Percentiles rank a stretch among this genome's conserved stretches.
phyloP scores from a whole-genome alignment of 2,888 invertebrate species.

The Sesia bembeciformis region DNA sequence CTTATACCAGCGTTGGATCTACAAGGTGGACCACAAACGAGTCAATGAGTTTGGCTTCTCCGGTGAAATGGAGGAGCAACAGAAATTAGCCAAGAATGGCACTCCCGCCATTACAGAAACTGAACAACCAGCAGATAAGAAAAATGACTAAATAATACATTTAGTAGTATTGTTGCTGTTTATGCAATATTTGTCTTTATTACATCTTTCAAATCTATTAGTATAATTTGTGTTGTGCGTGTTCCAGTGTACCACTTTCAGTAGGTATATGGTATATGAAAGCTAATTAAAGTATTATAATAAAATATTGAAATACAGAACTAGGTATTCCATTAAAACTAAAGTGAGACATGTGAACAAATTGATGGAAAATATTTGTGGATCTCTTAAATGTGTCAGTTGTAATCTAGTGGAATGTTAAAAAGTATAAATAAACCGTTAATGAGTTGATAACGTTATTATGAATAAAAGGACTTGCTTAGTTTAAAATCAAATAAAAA shows the following conservation, averaged over 20 bases:
- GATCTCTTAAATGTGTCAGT: no score
- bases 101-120: slow-evolving; percentile 45
- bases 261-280: neutral
- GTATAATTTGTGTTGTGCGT: neutral
- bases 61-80: slow-evolving; percentile 87
- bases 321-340: no score
- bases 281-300: neutral
- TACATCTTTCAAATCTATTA: neutral
- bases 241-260: neutral
- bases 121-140: slow-evolving; percentile 46
- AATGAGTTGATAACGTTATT: no score
- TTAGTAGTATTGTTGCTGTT: neutral
- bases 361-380: no score
- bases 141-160: slow-evolving; percentile 47
- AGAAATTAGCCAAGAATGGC: slow-evolving; percentile 42
- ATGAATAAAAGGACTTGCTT: no score
- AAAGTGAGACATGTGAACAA: no score
- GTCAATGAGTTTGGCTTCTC: slow-evolving; percentile 99
- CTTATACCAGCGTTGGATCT: slow-evolving; percentile 98
- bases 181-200: neutral
- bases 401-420: no score
- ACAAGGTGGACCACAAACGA: slow-evolving; percentile 95
- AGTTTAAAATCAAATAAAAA: no score
- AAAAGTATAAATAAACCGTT: no score
- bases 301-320: no score